Base-by-base conservation (phyloP, 2,888 invertebrate genomes). In the Philhelius pedissequus region DNA sequence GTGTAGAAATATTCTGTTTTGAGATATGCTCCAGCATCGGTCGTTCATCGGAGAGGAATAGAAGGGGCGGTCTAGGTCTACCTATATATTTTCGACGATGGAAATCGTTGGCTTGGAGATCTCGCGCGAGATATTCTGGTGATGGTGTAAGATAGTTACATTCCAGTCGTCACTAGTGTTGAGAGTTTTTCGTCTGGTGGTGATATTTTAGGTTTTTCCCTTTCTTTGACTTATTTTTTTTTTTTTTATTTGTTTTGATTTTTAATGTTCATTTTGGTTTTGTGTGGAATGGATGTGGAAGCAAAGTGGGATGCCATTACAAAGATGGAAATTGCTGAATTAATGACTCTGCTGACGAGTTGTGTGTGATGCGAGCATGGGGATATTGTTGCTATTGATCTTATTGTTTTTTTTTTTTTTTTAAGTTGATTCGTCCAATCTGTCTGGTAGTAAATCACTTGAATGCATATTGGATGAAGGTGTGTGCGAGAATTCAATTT, bases 1-100 rank as follows among this genome's bases (percentile, higher is more conserved):
- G 91, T 91, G 90, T 90, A 91, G 90, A 91, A 91, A 91, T 91
- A 91, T 91, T 91, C 90, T 91, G 91, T 91, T 88, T 79, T 69
- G 64, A 83, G 79, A 79, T 79, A 56, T 74, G 54, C 68, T 48
- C 32, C 64, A 64, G 40, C 60, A 40, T 22, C 13, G 18, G 3
- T 11, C 11, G 27, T 35, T 4, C 25, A 25, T 18, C 11, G 11
- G 20, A 7, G 15, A 15, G 20, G 52, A n/a, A n/a, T 4, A 4
- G 27, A 7, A n/a, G 52, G 3, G n/a, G n/a, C 15, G 40, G 38
- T 38, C 18, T 18, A 18, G 18, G 9, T 32, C n/a, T n/a, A n/a
- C n/a, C n/a, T n/a, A n/a, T n/a, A 54, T 20, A 4, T 13, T 20
- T 15, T 38, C 11, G 74, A 64, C 75, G 68, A 81, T 76, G 82